A percentile compares a stretch with the other conserved stretches of the same genome.
phyloP scores from a whole-genome alignment of 2,113 vertebrate genomes.

The Xiphophorus hellerii region DNA sequence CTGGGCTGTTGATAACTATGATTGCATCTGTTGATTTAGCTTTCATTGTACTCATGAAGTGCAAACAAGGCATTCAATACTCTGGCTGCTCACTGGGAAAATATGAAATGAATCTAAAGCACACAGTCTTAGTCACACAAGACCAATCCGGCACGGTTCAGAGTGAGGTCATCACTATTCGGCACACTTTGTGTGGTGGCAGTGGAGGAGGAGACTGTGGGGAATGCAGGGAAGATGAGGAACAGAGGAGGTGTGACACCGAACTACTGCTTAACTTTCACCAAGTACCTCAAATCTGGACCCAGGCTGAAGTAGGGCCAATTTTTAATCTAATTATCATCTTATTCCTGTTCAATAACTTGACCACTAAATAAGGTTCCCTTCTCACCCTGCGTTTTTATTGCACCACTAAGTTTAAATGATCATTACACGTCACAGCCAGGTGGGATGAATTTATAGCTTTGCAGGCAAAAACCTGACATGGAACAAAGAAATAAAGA shows the following conservation, averaged over 20 bases:
- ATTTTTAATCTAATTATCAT: neutral
- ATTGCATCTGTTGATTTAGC: constrained; percentile 7
- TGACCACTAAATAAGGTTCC: neutral
- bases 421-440: neutral
- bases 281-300: neutral
- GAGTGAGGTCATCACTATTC: constrained; percentile 43
- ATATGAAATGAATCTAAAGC: constrained; percentile 52
- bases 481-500: constrained; percentile 31
- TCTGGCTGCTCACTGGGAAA: constrained; percentile 25
- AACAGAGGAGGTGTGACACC: neutral
- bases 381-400: neutral
- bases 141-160: constrained; percentile 30
- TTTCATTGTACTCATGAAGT: constrained; percentile 11
- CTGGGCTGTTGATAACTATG: constrained; percentile 19
- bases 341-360: neutral
- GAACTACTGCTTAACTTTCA: constrained; percentile 1
- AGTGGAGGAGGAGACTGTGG: constrained; percentile 7
- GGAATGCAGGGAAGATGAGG: constrained; percentile 7
- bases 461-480: neutral
- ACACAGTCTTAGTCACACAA: constrained; percentile 48
- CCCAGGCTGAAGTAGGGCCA: neutral
- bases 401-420: neutral
- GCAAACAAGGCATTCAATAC: constrained; percentile 34
- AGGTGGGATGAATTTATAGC: neutral
- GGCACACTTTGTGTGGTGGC: constrained; percentile 17